Percentiles rank a stretch among this genome's conserved stretches.
Evolutionary conservation across 2,888 invertebrate species (phyloP).

Genomic region (Microplitis deprimator): DNA sequence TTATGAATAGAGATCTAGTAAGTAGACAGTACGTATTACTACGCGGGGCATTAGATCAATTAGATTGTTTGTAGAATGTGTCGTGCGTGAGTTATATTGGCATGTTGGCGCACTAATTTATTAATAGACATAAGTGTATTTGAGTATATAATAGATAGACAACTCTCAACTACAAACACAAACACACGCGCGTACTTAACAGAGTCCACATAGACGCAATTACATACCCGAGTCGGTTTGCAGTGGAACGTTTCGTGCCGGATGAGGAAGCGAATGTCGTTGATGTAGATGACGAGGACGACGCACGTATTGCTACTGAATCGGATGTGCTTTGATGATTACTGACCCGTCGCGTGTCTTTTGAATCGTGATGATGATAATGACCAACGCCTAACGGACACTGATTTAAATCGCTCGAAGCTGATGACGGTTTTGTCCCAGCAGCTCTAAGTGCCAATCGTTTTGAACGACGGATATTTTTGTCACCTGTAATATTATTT

Average conservation of each 20-base stretch:
- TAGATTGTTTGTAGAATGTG: slow-evolving; percentile 22
- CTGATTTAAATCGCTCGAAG: slow-evolving; percentile 46
- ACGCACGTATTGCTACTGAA: slow-evolving; percentile 41
- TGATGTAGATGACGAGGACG: slow-evolving; percentile 49
- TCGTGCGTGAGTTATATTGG: slow-evolving; percentile 18
- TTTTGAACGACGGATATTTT: slow-evolving; percentile 51
- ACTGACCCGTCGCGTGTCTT: slow-evolving; percentile 48
- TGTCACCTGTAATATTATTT: slow-evolving; percentile 63
- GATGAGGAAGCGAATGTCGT: slow-evolving; percentile 50
- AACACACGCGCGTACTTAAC: slow-evolving; percentile 26
- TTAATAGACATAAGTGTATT: background rate
- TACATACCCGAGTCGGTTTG: slow-evolving; percentile 48
- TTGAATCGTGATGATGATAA: slow-evolving; percentile 50
- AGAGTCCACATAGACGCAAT: slow-evolving; percentile 16
- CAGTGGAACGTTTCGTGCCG: slow-evolving; percentile 49
- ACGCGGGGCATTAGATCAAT: slow-evolving; percentile 16
- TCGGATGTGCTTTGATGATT: slow-evolving; percentile 50
- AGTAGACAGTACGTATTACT: background rate
- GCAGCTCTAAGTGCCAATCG: background rate
- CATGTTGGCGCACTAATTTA: slow-evolving; percentile 8
- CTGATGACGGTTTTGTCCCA: background rate
- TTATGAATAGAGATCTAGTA: slow-evolving; percentile 4
- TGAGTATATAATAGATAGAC: background rate
- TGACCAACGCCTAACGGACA: slow-evolving; percentile 48
- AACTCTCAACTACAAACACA: background rate